Evolutionary conservation across 2,113 vertebrate species (phyloP).

Genomic region (Oceanites oceanicus): DNA sequence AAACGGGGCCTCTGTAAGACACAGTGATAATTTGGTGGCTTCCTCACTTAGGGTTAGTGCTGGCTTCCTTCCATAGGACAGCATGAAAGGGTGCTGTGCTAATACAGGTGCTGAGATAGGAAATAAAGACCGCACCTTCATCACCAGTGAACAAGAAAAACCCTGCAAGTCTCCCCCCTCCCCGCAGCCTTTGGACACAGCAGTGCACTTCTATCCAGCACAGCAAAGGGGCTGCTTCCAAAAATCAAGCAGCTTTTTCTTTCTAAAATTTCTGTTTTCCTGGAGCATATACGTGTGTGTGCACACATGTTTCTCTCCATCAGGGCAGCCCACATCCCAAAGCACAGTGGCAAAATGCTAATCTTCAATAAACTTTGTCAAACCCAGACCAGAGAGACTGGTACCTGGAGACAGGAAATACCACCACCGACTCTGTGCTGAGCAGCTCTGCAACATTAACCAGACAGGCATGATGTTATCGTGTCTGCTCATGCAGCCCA

Average conservation of each 20-base stretch:
- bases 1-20: not conserved
- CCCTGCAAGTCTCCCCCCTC: fast-evolving
- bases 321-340: not conserved
- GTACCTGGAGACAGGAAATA: not conserved
- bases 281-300: fast-evolving
- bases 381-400: not conserved
- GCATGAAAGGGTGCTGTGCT: not conserved
- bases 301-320: fast-evolving
- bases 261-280: not conserved
- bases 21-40: not conserved
- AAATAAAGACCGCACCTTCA: not conserved
- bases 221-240: not conserved
- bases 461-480: not conserved
- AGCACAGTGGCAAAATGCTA: not conserved
- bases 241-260: not conserved
- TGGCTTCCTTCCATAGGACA: not conserved
- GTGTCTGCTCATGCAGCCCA: not conserved
- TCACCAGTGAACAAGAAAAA: not conserved
- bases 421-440: fast-evolving
- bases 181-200: not conserved
- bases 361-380: not conserved
- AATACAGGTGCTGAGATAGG: not conserved
- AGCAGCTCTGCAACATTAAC: not conserved
- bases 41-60: not conserved
- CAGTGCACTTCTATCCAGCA: not conserved